These are phyloP conservation scores for Busarellus nigricollis DNA, from an alignment of 2,797 vertebrate genomes.

Conservation along the genomic window DNA sequence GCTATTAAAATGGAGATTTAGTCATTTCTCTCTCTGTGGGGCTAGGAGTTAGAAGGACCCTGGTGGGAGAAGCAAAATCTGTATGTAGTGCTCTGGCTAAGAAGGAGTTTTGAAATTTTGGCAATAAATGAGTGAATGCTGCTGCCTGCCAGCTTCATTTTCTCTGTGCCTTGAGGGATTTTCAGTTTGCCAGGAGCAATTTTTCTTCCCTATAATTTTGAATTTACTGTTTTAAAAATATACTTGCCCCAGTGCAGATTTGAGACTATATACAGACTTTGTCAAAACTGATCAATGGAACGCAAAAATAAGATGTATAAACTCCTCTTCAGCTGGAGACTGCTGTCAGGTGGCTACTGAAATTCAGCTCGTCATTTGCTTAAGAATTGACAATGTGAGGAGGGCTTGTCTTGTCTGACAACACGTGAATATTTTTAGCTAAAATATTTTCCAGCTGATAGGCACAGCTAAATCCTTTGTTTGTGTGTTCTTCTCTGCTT, in stretches of 20 bases:
- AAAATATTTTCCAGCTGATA: neutral
- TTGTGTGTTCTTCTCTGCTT: neutral
- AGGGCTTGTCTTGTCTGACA: neutral
- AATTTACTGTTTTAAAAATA: conserved; percentile 61
- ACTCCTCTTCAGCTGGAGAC: neutral
- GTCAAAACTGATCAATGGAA: conserved; percentile 24
- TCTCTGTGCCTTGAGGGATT: conserved; percentile 41
- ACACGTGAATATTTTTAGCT: neutral
- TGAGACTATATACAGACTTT: neutral
- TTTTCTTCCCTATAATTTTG: conserved; percentile 59
- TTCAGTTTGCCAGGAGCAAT: conserved; percentile 61
- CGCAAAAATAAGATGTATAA: conserved; percentile 7
- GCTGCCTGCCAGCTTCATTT: conserved; percentile 28
- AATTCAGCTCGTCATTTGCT: conserved; percentile 12
- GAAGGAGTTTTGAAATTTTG: neutral
- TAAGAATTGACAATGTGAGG: conserved; percentile 1
- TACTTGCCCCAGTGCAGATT: neutral
- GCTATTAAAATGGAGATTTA: conserved; percentile 75
- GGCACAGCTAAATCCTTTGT: neutral
- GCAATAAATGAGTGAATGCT: conserved; percentile 32
- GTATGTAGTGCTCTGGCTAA: conserved; percentile 26
- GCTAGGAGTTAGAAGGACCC: conserved; percentile 42
- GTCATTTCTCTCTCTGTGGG: conserved; percentile 55
- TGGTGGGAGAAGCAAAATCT: conserved; percentile 23
- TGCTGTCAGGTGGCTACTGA: neutral